Conservation (phyloP, 2,113 vertebrate species). For the Tylochromis polylepis region DNA sequence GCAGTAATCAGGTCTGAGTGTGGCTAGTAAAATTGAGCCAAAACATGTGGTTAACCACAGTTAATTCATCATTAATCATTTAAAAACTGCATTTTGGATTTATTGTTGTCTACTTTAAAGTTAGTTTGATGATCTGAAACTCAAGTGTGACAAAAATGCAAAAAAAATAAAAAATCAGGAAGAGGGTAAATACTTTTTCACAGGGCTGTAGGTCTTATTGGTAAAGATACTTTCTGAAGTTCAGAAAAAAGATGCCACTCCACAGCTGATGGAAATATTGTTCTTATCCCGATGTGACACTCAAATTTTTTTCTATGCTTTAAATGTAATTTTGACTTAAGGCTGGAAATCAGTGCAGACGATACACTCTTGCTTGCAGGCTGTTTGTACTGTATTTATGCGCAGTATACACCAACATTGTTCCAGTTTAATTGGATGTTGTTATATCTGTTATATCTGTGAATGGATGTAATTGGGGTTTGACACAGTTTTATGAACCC, state of each 20-base stretch:
- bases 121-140: neutral
- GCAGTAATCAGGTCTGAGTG: neutral
- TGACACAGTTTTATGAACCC: neutral
- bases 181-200: neutral
- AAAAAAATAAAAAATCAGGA: neutral
- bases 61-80: neutral
- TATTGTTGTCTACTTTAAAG: neutral
- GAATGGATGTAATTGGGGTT: neutral
- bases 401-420: neutral
- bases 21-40: neutral
- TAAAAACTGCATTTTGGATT: neutral
- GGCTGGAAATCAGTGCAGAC: neutral
- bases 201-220: neutral
- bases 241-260: neutral
- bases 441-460: neutral
- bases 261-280: neutral
- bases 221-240: neutral
- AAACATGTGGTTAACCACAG: neutral
- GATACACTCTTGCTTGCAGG: neutral
- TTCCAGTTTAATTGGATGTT: conserved; percentile 9
- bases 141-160: neutral
- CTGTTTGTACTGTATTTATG: neutral
- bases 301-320: neutral
- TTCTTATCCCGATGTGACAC: neutral
- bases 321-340: neutral